Evolutionary conservation across 1,140 invertebrate species (phyloP), one percentile per base, ranked within the genome.

Genomic region (Euwallacea fornicatus): DNA sequence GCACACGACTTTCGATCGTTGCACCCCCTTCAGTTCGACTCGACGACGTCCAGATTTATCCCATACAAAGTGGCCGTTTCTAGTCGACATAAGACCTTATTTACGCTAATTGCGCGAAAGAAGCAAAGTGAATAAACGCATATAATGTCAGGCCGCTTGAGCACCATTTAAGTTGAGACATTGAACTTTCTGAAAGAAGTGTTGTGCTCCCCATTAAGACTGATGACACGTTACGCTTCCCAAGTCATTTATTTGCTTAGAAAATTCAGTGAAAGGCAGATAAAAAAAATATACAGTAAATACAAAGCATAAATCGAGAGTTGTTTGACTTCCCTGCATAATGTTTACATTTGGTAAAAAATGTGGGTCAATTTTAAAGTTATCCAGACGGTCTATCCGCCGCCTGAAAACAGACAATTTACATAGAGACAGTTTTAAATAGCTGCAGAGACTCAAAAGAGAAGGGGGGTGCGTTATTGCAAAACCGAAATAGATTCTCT

Each of bases 311-410:
- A 61, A 61, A 61, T 61, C 42, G 10, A 41, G 15, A 3, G 11
- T 43, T 61, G 59, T 61, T 61, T 61, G 42, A 61, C 59, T 42
- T 61, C 42, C 42, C 59, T 43, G 42, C 11, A n/a, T 43, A 43
- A 61, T 61, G 59, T 61, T 61, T 61, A 61, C 59, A 9, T 43
- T 61, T 4, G 42, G 42, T 11, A 50, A 61, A 61, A 61, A 61
- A 61, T 42, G 8, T 61, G 59, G 59, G 59, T 61, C 59, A 61
- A 21, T 42, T 50, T 43, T 61, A 61, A 61, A 41, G 59, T 43
- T 42, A 13, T 9, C 33, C 59, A 61, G 59, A 43, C 42, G 21
- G 59, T 60, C 9, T 50, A 33, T 33, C 21, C 21, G 4, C 4
- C 21, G 21, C 21, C 21, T 4, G 21, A 33, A 33, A 33, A 33